A percentile compares a stretch with the other conserved stretches of the same genome.
phyloP scores from a whole-genome alignment of 2,888 invertebrate species.

The Caenorhabditis imperialis region DNA sequence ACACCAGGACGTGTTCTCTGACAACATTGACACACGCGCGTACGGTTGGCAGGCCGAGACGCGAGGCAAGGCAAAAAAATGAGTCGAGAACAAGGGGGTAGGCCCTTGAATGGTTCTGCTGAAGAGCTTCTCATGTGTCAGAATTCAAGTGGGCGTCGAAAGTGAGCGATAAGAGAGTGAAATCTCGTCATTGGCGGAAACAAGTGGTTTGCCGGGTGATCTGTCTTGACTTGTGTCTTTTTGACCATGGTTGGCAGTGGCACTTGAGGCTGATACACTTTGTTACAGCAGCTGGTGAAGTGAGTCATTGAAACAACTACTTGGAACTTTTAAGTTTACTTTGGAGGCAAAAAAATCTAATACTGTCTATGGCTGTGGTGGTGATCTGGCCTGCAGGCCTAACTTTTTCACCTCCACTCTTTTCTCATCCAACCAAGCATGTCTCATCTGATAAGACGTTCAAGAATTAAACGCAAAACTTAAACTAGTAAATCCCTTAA shows the following conservation, averaged over 20 bases:
- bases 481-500: too few relatives aligned
- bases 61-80: constrained; percentile 22
- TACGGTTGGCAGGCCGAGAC: constrained; percentile 7
- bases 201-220: constrained; percentile 45
- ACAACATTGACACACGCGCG: constrained; percentile 49
- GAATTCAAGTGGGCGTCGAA: constrained; percentile 58
- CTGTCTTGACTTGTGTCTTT: constrained; percentile 40
- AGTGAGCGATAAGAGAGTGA: constrained; percentile 55
- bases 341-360: too few relatives aligned
- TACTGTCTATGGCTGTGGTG: too few relatives aligned
- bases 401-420: too few relatives aligned
- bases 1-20: constrained; percentile 52
- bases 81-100: constrained; percentile 47
- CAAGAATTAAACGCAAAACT: too few relatives aligned
- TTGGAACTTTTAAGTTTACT: too few relatives aligned
- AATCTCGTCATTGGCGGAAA: constrained; percentile 34
- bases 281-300: too few relatives aligned
- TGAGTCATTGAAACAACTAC: too few relatives aligned
- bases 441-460: too few relatives aligned
- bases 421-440: too few relatives aligned
- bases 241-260: constrained; percentile 49
- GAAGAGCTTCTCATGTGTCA: constrained; percentile 55
- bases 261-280: constrained; percentile 24
- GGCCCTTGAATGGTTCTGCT: constrained; percentile 46
- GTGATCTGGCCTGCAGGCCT: too few relatives aligned